Conservation (phyloP, 2,113 vertebrate genomes). For the Atractosteus spatula region DNA sequence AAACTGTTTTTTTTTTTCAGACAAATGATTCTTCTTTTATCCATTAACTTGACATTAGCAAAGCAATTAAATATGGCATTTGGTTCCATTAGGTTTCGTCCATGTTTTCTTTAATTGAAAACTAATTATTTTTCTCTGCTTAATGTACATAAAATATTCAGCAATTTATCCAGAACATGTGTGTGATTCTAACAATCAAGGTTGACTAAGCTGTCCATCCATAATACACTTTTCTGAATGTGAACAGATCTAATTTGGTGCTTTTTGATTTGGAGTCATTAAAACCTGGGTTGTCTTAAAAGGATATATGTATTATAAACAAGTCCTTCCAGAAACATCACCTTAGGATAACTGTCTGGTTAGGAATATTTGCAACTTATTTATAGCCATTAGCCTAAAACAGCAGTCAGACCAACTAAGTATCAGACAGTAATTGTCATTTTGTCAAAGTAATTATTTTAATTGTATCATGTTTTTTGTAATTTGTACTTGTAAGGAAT, state of each 20-base stretch:
- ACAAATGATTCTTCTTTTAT: too few species aligned
- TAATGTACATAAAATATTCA: too few species aligned
- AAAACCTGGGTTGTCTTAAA: background rate
- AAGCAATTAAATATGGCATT: too few species aligned
- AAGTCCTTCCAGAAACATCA: background rate
- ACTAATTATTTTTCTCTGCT: too few species aligned
- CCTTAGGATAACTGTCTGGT: background rate
- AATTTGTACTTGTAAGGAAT: background rate
- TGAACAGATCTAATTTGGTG: background rate
- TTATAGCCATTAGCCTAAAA: conserved; percentile 8
- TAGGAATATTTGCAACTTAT: background rate
- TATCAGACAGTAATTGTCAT: conserved; percentile 8
- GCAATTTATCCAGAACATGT: too few species aligned
- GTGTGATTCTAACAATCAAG: too few species aligned
- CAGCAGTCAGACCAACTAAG: background rate
- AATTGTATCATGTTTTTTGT: conserved; percentile 4
- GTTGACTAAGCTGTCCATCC: background rate
- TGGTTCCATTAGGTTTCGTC: too few species aligned
- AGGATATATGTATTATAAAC: background rate
- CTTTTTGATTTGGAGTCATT: background rate
- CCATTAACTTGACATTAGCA: too few species aligned
- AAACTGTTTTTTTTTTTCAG: too few species aligned
- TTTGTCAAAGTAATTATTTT: conserved; percentile 17
- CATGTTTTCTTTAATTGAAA: too few species aligned
- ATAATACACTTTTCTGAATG: background rate